Percentiles rank a stretch among this genome's conserved stretches.
Conservation (phyloP, 2,113 vertebrate species). For the Hippocampus comes region DNA sequence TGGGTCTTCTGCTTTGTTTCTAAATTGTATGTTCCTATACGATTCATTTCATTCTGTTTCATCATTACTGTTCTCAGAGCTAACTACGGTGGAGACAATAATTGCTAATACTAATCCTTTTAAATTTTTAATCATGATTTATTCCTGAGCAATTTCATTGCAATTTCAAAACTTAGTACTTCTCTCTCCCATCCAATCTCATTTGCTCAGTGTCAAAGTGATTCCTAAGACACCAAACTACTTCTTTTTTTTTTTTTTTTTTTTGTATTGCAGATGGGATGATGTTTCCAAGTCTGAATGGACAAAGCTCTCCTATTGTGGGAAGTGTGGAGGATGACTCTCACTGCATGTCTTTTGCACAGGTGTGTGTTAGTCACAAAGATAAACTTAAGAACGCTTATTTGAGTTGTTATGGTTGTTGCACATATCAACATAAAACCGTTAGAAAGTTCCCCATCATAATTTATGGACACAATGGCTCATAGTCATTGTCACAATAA, state of each 20-base stretch:
- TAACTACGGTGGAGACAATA: too few species aligned
- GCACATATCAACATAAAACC: background rate
- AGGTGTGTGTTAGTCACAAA: conserved; percentile 72
- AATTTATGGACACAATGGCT: background rate
- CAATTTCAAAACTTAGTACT: too few species aligned
- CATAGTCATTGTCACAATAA: background rate
- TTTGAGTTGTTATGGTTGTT: background rate
- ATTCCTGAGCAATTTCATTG: too few species aligned
- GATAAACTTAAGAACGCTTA: background rate
- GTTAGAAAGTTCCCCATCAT: background rate
- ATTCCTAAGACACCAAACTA: background rate
- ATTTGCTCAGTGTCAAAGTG: background rate
- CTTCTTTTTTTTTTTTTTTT: background rate
- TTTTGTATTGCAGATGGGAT: conserved; percentile 57
- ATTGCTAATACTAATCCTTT: too few species aligned
- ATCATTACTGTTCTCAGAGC: too few species aligned
- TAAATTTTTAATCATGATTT: too few species aligned
- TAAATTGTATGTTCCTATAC: too few species aligned
- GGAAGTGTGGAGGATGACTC: conserved; percentile 88
- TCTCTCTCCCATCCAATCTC: too few species aligned
- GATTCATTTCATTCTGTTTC: too few species aligned
- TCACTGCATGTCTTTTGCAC: conserved; percentile 90
- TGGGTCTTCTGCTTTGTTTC: too few species aligned
- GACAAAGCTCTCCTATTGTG: conserved; percentile 67
- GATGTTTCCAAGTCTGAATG: conserved; percentile 67